Conservation (phyloP, 2,888 invertebrate species). For the Chymomyza fuscimana region DNA sequence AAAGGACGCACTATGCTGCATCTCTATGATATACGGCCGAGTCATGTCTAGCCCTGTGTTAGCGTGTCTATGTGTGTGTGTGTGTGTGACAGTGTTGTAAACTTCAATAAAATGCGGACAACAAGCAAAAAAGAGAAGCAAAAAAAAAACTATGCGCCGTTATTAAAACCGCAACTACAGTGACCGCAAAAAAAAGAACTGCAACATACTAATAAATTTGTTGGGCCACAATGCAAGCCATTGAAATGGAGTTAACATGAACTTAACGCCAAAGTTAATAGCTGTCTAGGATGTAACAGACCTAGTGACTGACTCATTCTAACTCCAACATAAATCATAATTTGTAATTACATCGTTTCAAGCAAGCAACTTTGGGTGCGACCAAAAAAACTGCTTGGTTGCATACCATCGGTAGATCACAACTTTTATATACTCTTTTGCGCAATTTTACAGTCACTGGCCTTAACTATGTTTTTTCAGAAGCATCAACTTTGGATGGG, state of each 20-base stretch:
- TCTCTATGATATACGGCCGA: conserved; percentile 61
- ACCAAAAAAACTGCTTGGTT: neutral
- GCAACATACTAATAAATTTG: conserved; percentile 37
- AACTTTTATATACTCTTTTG: too few species aligned
- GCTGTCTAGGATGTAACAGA: conserved; percentile 15
- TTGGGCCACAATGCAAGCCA: conserved; percentile 26
- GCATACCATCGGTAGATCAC: too few species aligned
- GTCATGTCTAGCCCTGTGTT: conserved; percentile 47
- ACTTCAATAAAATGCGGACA: conserved; percentile 20
- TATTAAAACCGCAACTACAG: conserved; percentile 22
- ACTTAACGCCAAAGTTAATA: conserved; percentile 28
- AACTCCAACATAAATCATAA: conserved; percentile 53
- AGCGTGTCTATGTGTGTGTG: conserved; percentile 8
- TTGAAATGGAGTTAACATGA: conserved; percentile 27
- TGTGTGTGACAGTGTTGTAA: conserved; percentile 12
- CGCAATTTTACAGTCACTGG: too few species aligned
- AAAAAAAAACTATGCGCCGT: neutral
- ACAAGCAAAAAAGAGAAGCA: conserved; percentile 22
- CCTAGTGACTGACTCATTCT: conserved; percentile 24
- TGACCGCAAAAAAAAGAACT: conserved; percentile 11
- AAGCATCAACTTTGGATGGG: too few species aligned
- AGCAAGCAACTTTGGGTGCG: conserved; percentile 18
- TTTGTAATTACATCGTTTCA: conserved; percentile 53
- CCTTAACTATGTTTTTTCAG: too few species aligned
- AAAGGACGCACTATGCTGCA: neutral